Percentiles rank a stretch among this genome's conserved stretches.
These are phyloP conservation scores for Brachypalpus laphriformis DNA, from an alignment of 2,888 invertebrate genomes.

Conservation along the genomic window DNA sequence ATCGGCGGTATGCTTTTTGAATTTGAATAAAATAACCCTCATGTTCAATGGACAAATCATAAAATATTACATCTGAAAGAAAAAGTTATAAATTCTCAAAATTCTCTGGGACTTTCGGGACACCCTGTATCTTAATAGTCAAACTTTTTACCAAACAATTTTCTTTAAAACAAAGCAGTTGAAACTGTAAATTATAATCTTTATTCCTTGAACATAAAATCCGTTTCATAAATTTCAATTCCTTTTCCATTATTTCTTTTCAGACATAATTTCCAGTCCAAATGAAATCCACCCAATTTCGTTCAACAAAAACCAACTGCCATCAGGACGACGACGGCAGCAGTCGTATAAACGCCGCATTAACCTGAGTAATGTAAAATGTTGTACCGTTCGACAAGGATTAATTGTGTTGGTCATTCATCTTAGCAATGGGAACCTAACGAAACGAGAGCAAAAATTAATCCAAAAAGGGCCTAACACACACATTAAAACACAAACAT, in stretches of 20 bases:
- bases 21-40: too few species aligned
- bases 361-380: conserved; percentile 73
- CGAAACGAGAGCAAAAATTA: conserved; percentile 44
- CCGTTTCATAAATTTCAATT: conserved; percentile 16
- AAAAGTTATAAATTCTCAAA: too few species aligned
- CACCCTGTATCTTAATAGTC: too few species aligned
- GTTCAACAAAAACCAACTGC: conserved; percentile 23
- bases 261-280: conserved; percentile 41
- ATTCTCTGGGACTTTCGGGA: too few species aligned
- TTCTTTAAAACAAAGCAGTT: background rate
- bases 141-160: too few species aligned
- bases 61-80: too few species aligned
- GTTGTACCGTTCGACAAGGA: conserved; percentile 67
- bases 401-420: conserved; percentile 62
- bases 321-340: conserved; percentile 29
- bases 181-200: background rate
- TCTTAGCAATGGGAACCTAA: conserved; percentile 61
- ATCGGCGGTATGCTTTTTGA: too few species aligned
- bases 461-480: conserved; percentile 35
- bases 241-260: conserved; percentile 5
- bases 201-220: background rate
- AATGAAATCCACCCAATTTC: conserved; percentile 46
- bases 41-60: too few species aligned
- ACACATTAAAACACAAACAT: background rate
- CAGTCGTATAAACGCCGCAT: conserved; percentile 80